Percentiles rank a stretch among this genome's conserved stretches.
Conservation (phyloP, 2,113 vertebrate species). For the Mormyrus iriodes region DNA sequence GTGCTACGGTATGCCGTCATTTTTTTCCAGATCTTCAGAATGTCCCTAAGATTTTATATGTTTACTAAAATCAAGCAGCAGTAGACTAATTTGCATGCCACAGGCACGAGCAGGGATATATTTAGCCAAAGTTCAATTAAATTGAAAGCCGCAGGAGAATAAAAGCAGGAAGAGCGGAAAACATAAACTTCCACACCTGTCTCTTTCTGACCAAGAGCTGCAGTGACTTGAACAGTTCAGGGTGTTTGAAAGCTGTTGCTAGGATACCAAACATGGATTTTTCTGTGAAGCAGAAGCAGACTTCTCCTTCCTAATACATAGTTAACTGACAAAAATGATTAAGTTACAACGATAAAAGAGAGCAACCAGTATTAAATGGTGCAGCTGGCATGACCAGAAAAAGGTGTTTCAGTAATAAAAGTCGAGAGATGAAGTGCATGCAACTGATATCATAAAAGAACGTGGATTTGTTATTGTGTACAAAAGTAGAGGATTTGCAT, state of each 20-base stretch:
- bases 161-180: neutral
- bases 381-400: neutral
- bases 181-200: conserved; percentile 15
- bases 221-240: neutral
- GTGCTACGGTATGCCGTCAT: neutral
- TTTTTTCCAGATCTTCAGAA: neutral
- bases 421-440: neutral
- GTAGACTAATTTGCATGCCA: neutral
- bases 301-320: neutral
- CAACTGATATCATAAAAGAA: neutral
- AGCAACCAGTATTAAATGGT: neutral
- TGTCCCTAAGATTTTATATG: neutral
- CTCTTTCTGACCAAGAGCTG: neutral
- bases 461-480: neutral
- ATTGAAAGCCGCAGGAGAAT: neutral
- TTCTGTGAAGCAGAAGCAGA: neutral
- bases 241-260: conserved; percentile 17
- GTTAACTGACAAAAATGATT: conserved; percentile 8
- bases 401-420: neutral
- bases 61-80: neutral
- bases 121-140: neutral
- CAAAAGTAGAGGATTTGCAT: neutral
- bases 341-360: neutral
- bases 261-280: conserved; percentile 11
- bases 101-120: neutral